phyloP scores from a whole-genome alignment of 2,888 invertebrate species.

The Drosophila paucipuncta region DNA sequence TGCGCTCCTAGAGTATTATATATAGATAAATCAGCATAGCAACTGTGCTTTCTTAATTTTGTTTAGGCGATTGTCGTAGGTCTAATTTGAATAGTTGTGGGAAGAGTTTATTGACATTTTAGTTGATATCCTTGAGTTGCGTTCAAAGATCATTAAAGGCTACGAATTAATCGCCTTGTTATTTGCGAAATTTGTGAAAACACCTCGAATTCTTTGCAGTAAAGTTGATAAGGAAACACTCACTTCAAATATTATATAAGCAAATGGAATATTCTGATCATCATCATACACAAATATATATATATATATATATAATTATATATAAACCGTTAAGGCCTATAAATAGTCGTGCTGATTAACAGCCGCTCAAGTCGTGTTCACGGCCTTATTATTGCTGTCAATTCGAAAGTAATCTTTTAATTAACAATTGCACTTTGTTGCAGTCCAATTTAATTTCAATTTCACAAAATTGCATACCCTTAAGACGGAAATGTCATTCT shows the following conservation, averaged over 20 bases:
- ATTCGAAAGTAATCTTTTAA: constrained; percentile 67
- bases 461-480: constrained; percentile 16
- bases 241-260: constrained; percentile 46
- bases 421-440: constrained; percentile 43
- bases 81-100: constrained; percentile 16
- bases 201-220: constrained; percentile 15
- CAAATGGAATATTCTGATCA: constrained; percentile 59
- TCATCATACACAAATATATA: background rate
- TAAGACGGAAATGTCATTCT: constrained; percentile 38
- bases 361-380: constrained; percentile 61
- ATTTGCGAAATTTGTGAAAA: constrained; percentile 30
- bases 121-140: background rate
- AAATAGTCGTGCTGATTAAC: constrained; percentile 61
- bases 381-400: constrained; percentile 37
- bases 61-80: constrained; percentile 24
- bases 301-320: constrained; percentile 7
- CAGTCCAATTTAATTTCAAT: constrained; percentile 14
- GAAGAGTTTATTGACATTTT: constrained; percentile 7
- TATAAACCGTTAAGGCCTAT: constrained; percentile 53
- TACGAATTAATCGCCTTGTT: constrained; percentile 49
- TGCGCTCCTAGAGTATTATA: background rate
- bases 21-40: constrained; percentile 9
- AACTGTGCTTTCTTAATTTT: constrained; percentile 17
- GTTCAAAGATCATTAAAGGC: constrained; percentile 28
- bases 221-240: constrained; percentile 51